A percentile compares a stretch with the other conserved stretches of the same genome.
These are phyloP conservation scores for Mythimna lalbum DNA, from an alignment of 2,888 invertebrate genomes.

Conservation along the genomic window DNA sequence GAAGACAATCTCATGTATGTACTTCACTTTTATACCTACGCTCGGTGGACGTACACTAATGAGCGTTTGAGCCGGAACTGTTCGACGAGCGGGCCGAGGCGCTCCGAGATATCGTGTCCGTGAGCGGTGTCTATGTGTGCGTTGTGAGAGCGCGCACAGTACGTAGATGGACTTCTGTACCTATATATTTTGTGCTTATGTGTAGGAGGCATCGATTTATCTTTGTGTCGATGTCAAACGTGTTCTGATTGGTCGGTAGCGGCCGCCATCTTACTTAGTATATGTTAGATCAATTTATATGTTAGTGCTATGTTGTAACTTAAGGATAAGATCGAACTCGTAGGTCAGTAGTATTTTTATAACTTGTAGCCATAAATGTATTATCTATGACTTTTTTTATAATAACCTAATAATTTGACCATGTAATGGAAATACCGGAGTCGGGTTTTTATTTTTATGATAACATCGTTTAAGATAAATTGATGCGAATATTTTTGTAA, in stretches of 20 bases:
- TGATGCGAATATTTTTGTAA: conserved; percentile 50
- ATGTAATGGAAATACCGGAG: conserved; percentile 30
- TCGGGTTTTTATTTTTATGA: conserved; percentile 46
- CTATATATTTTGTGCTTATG: no score
- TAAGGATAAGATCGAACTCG: background rate
- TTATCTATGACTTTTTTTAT: background rate
- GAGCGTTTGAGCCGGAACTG: no score
- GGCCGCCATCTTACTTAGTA: conserved; percentile 9
- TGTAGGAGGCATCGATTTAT: background rate
- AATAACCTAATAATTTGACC: conserved; percentile 14
- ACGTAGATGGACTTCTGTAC: no score
- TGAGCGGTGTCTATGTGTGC: no score
- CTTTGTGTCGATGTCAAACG: background rate
- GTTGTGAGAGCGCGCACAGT: no score
- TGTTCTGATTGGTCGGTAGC: background rate
- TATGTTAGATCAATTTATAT: conserved; percentile 25
- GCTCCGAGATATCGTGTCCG: no score
- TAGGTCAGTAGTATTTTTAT: conserved; percentile 31
- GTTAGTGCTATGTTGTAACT: background rate
- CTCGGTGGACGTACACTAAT: no score
- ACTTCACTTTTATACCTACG: no score
- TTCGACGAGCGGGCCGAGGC: no score
- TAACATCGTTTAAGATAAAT: conserved; percentile 22
- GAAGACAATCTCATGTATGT: no score
- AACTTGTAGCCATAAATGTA: conserved; percentile 7